Percentiles rank a stretch among this genome's conserved stretches.
These are phyloP conservation scores for Busseola fusca DNA, from an alignment of 2,888 invertebrate species.

Conservation along the genomic window DNA sequence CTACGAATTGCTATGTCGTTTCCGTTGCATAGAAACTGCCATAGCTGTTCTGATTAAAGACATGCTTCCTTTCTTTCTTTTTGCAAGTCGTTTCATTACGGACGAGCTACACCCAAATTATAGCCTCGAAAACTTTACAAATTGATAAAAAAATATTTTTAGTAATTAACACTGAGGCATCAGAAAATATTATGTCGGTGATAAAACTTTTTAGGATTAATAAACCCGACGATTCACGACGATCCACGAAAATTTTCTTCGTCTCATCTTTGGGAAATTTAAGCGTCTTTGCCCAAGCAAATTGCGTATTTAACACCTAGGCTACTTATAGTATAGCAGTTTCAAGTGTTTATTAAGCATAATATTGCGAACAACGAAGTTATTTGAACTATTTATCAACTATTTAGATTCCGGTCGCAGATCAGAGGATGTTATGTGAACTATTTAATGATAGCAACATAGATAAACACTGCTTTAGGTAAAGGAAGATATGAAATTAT, in stretches of 20 bases:
- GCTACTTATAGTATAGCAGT: background rate
- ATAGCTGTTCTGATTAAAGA: conserved; percentile 74
- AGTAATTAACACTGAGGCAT: conserved; percentile 21
- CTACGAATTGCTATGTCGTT: conserved; percentile 70
- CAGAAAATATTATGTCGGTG: conserved; percentile 10
- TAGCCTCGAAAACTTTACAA: conserved; percentile 13
- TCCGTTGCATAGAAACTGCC: conserved; percentile 66
- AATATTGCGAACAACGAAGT: conserved; percentile 22
- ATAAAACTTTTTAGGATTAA: conserved; percentile 13
- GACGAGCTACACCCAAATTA: too few species aligned
- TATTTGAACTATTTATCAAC: conserved; percentile 16
- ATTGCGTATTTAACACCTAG: too few species aligned
- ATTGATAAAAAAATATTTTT: conserved; percentile 21
- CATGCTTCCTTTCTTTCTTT: conserved; percentile 69
- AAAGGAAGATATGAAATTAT: conserved; percentile 12
- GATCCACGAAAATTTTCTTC: background rate
- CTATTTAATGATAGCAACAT: conserved; percentile 19
- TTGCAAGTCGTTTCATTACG: conserved; percentile 67
- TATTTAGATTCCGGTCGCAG: conserved; percentile 31
- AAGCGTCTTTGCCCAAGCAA: background rate
- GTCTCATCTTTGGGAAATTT: background rate
- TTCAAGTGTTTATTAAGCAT: background rate
- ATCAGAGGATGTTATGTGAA: conserved; percentile 23
- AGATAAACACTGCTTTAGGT: conserved; percentile 20
- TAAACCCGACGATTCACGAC: too few species aligned